Conservation (phyloP, 2,888 invertebrate species). For the Tetrapedia diversipes region DNA sequence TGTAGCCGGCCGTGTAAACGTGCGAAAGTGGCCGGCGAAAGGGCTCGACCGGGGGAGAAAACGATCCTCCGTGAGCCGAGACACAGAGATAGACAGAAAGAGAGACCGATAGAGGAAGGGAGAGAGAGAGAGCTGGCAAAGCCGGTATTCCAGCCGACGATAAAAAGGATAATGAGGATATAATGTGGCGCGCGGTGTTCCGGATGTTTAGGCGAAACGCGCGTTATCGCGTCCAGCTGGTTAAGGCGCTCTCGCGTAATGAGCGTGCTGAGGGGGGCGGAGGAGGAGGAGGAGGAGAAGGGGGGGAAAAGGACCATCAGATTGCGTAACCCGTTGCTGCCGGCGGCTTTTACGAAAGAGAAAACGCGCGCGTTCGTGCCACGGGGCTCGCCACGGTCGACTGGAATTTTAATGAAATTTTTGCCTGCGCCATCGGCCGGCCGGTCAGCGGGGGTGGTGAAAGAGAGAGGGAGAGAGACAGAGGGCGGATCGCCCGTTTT, state of each 20-base stretch:
- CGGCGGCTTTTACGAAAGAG: constrained; percentile 17
- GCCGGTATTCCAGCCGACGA: constrained; percentile 39
- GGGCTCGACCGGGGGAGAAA: constrained; percentile 36
- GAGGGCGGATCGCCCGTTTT: background rate
- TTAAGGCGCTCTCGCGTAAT: constrained; percentile 49
- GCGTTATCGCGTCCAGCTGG: constrained; percentile 44
- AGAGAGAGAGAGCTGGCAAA: constrained; percentile 4
- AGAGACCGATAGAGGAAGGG: too few relatives aligned
- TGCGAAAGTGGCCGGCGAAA: constrained; percentile 52
- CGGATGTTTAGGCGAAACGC: constrained; percentile 55
- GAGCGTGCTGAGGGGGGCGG: constrained; percentile 23
- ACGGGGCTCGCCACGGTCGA: background rate
- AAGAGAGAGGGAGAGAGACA: background rate
- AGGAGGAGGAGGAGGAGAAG: background rate
- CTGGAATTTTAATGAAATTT: constrained; percentile 58
- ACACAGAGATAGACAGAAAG: too few relatives aligned
- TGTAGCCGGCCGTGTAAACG: constrained; percentile 72
- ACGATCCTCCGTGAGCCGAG: constrained; percentile 47
- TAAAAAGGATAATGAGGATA: constrained; percentile 70
- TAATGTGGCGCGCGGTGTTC: constrained; percentile 53
- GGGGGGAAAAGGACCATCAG: constrained; percentile 32
- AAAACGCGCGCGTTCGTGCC: constrained; percentile 16
- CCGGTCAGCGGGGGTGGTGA: too few relatives aligned
- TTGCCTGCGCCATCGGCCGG: constrained; percentile 5
- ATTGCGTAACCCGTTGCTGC: constrained; percentile 42